phyloP scores from a whole-genome alignment of 37 sponge, comb jelly and placozoan genomes.

The Bolinopsis microptera region DNA sequence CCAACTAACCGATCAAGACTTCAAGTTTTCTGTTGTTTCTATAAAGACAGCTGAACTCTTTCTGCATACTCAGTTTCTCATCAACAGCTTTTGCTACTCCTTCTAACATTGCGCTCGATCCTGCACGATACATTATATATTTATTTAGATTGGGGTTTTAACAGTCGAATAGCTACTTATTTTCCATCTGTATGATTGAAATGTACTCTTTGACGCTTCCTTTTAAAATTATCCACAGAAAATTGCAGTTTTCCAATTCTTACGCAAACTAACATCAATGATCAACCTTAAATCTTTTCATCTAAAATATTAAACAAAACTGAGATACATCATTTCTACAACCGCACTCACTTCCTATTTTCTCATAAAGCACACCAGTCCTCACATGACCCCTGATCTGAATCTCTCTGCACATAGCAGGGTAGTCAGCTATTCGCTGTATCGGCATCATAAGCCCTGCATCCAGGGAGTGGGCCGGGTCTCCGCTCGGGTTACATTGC shows the following conservation, averaged over 20 bases:
- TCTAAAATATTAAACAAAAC: too few relatives aligned
- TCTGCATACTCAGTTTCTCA: background rate
- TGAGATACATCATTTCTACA: too few relatives aligned
- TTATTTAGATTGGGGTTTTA: background rate
- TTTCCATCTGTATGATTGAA: too few relatives aligned
- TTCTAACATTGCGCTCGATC: slow-evolving; percentile 10
- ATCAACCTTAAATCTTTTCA: too few relatives aligned
- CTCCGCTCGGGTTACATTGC: slow-evolving; percentile 17
- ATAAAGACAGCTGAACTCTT: slow-evolving; percentile 12
- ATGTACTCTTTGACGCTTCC: too few relatives aligned
- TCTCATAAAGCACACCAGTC: background rate
- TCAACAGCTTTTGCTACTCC: slow-evolving; percentile 37
- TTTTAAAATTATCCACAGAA: too few relatives aligned
- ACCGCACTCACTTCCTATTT: background rate
- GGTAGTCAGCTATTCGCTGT: slow-evolving; percentile 18
- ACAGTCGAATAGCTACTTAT: too few relatives aligned
- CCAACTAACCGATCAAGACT: slow-evolving; percentile 33
- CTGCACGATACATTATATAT: background rate
- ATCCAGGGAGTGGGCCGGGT: background rate
- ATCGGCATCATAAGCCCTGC: slow-evolving; percentile 23
- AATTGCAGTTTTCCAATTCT: too few relatives aligned
- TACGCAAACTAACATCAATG: too few relatives aligned
- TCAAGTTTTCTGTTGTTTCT: slow-evolving; percentile 33
- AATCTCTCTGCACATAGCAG: background rate
- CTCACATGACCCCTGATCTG: background rate